A percentile compares a stretch with the other conserved stretches of the same genome.
These are phyloP conservation scores for Cinara cedri DNA, from an alignment of 2,888 invertebrate species.

Conservation along the genomic window DNA sequence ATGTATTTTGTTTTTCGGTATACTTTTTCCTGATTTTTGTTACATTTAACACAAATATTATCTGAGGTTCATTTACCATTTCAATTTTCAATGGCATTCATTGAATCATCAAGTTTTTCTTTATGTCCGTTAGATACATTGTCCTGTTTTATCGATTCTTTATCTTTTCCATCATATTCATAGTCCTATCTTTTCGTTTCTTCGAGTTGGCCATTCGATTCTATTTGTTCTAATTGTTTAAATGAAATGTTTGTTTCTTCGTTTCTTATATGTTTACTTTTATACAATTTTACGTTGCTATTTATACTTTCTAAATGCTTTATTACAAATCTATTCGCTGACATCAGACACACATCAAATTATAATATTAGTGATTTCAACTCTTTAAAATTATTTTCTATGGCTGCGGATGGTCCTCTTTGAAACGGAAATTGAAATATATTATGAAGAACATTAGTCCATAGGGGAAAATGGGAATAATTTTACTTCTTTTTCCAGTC, in stretches of 20 bases:
- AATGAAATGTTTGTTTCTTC: no score
- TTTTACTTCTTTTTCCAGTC: no score
- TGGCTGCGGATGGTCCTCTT: not conserved
- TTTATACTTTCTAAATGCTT: not conserved
- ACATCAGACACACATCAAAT: not conserved
- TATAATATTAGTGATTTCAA: conserved; percentile 6
- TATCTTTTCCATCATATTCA: no score
- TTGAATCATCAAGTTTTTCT: not conserved
- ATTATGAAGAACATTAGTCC: no score
- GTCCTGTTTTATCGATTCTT: no score
- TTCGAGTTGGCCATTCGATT: not conserved
- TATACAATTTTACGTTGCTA: not conserved
- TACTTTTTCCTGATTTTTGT: not conserved
- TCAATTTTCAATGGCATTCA: not conserved
- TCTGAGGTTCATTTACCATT: not conserved
- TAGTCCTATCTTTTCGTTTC: not conserved
- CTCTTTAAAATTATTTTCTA: conserved; percentile 22
- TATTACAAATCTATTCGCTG: not conserved
- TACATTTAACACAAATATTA: not conserved
- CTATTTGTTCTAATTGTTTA: not conserved
- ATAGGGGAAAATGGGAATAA: no score
- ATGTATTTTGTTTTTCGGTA: not conserved
- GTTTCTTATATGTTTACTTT: not conserved
- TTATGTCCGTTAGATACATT: not conserved
- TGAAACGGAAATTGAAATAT: conserved; percentile 34